Conservation (phyloP, 1,140 invertebrate species). For the Charaxes varanes region DNA sequence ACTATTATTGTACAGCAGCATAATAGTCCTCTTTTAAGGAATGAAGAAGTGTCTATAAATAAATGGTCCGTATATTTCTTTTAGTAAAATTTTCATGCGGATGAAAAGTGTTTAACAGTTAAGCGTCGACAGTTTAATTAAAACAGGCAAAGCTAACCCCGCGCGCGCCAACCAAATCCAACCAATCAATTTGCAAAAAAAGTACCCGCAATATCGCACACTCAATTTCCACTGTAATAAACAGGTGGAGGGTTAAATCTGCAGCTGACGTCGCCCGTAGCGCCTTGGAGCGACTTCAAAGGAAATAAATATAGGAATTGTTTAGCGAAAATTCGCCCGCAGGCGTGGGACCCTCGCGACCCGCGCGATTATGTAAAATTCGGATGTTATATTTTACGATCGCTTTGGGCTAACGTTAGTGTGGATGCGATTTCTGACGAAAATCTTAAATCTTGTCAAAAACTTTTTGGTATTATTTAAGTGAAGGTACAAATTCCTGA, state of each 20-base stretch:
- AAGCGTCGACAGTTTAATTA: slow-evolving; percentile 12
- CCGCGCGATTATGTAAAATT: slow-evolving; percentile 36
- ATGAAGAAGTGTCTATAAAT: too few relatives aligned
- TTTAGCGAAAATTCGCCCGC: slow-evolving; percentile 58
- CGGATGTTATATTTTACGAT: slow-evolving; percentile 13
- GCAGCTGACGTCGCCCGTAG: slow-evolving; percentile 58
- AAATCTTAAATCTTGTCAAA: too few relatives aligned
- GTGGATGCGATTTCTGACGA: too few relatives aligned
- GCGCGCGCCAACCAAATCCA: too few relatives aligned
- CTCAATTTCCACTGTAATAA: slow-evolving; percentile 49
- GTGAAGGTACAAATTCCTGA: too few relatives aligned
- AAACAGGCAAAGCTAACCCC: neutral
- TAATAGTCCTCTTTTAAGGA: too few relatives aligned
- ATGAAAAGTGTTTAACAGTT: too few relatives aligned
- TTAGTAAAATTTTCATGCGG: too few relatives aligned
- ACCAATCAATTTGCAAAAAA: slow-evolving; percentile 11
- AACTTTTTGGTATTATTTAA: too few relatives aligned
- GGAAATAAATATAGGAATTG: slow-evolving; percentile 69
- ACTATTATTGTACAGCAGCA: too few relatives aligned
- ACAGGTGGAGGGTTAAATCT: slow-evolving; percentile 54
- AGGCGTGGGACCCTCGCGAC: slow-evolving; percentile 38
- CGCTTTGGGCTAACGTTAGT: too few relatives aligned
- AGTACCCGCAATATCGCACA: slow-evolving; percentile 26
- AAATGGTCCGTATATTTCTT: too few relatives aligned
- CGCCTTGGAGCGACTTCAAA: slow-evolving; percentile 47